phyloP scores from a whole-genome alignment of 2,113 vertebrate species.

The Prolemur simus region DNA sequence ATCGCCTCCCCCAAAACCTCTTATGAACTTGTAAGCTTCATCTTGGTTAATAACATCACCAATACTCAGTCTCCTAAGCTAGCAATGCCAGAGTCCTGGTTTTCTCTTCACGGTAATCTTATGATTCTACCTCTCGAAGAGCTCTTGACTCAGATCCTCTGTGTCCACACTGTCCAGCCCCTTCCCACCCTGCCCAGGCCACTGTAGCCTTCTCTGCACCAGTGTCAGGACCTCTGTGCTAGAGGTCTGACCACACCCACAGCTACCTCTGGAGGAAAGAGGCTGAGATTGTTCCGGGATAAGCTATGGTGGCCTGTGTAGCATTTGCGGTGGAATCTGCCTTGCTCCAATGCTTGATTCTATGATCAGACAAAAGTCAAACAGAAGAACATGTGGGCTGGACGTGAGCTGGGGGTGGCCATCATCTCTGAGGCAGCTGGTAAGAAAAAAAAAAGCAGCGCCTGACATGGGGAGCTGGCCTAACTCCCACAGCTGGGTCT shows the following conservation, averaged over 20 bases:
- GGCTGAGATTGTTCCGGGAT: not conserved
- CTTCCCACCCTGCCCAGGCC: not conserved
- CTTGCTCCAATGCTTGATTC: not conserved
- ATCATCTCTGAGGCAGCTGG: not conserved
- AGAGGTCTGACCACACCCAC: not conserved
- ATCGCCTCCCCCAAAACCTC: not conserved
- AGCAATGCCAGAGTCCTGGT: not conserved
- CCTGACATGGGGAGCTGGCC: not conserved
- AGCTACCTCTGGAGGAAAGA: not conserved
- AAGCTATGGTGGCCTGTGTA: not conserved
- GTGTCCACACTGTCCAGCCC: not conserved
- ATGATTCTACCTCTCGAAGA: not conserved
- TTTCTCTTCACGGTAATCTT: not conserved
- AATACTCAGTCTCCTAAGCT: not conserved
- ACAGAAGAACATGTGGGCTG: not conserved
- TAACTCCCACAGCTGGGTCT: not conserved
- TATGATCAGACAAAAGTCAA: not conserved
- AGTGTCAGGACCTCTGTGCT: not conserved
- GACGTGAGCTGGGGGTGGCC: not conserved
- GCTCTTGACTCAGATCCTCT: not conserved
- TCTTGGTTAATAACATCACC: not conserved
- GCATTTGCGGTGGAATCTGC: not conserved
- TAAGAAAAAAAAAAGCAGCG: not conserved
- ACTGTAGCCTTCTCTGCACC: not conserved
- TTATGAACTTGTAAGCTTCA: not conserved